These are phyloP conservation scores for Cyphomyrus plagiostoma DNA, from an alignment of 2,113 vertebrate genomes.

Conservation along the genomic window DNA sequence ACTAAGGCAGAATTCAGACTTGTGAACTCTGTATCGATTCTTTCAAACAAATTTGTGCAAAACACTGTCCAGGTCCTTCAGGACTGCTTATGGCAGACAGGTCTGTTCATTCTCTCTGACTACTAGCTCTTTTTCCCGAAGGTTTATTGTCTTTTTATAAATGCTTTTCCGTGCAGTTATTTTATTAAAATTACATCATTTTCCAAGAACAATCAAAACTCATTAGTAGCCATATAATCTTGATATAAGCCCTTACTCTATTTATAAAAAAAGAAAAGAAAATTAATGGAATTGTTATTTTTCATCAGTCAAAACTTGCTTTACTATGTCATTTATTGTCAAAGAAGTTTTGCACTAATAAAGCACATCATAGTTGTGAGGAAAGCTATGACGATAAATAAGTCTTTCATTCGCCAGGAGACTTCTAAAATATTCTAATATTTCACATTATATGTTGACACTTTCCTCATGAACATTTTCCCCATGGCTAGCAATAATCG, in stretches of 20 bases:
- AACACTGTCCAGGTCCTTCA: neutral
- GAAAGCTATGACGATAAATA: neutral
- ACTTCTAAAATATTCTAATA: neutral
- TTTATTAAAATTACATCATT: neutral
- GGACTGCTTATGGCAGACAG: neutral
- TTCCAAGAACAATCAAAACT: neutral
- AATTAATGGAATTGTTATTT: neutral
- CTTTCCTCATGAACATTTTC: neutral
- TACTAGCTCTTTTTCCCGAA: neutral
- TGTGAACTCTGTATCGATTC: neutral
- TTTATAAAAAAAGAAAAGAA: neutral
- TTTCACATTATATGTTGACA: neutral
- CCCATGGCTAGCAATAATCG: neutral
- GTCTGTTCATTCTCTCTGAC: neutral
- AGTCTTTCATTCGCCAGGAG: neutral
- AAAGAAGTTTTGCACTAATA: neutral
- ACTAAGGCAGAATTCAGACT: neutral
- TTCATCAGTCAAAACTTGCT: neutral
- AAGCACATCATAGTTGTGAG: neutral
- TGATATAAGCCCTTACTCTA: neutral
- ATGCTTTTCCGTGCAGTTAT: neutral
- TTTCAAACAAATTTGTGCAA: neutral
- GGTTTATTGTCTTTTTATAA: neutral
- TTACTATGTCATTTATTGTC: neutral
- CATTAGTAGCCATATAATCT: neutral